phyloP scores from a whole-genome alignment of 2,888 invertebrate species.

The Iselma pallidipennis region DNA sequence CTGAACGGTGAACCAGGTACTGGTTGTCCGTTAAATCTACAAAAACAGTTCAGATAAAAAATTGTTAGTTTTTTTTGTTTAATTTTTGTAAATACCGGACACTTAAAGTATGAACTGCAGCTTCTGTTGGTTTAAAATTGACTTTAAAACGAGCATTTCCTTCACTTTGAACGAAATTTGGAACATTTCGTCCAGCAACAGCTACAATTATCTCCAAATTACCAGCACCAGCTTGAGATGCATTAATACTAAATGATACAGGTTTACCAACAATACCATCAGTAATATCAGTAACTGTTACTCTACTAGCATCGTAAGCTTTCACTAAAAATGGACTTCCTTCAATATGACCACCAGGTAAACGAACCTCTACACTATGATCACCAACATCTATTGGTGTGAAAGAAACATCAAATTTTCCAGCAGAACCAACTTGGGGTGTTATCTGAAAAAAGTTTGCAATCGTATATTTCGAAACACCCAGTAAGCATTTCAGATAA shows the following conservation, averaged over 20 bases:
- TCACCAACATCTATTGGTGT: constrained; percentile 91
- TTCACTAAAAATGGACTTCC: constrained; percentile 96
- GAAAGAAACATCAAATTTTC: constrained; percentile 61
- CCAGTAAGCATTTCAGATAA: background rate
- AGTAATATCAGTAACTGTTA: constrained; percentile 92
- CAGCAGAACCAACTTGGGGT: constrained; percentile 55
- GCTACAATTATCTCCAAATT: constrained; percentile 98
- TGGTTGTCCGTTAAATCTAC: constrained; percentile 72
- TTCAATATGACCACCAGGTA: constrained; percentile 79
- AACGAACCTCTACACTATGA: constrained; percentile 82
- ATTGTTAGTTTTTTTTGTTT: background rate
- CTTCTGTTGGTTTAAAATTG: constrained; percentile 95
- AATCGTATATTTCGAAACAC: background rate
- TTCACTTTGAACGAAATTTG: constrained; percentile 97
- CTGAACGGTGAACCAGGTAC: constrained; percentile 93
- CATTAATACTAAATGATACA: constrained; percentile 90
- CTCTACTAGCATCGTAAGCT: constrained; percentile 93
- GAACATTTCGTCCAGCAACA: constrained; percentile 94
- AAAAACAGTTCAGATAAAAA: background rate
- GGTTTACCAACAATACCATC: constrained; percentile 90
- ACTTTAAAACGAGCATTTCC: constrained; percentile 94
- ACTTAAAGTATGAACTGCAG: constrained; percentile 87
- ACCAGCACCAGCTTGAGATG: constrained; percentile 84
- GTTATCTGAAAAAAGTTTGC: constrained; percentile 43
- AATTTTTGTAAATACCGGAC: constrained; percentile 63